Evolutionary conservation across 2,113 vertebrate genomes (phyloP).

Genomic region (Erpornis zantholeuca): DNA sequence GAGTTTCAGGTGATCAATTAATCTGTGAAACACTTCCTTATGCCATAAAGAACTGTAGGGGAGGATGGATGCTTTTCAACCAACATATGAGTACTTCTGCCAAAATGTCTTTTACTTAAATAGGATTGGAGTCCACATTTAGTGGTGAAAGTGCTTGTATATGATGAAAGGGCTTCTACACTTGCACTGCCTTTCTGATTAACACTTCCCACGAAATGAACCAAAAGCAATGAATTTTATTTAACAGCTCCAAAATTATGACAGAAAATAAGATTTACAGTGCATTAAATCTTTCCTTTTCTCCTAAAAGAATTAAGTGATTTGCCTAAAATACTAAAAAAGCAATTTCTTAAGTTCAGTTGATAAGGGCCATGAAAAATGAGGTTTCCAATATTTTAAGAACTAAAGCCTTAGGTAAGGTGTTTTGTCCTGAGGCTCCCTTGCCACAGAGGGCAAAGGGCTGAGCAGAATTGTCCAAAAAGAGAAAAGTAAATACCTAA

Average conservation of each 20-base stretch:
- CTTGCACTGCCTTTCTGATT: background rate
- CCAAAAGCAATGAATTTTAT: background rate
- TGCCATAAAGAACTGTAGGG: background rate
- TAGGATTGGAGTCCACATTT: background rate
- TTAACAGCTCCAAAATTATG: background rate
- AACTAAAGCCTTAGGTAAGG: background rate
- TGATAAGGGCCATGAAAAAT: background rate
- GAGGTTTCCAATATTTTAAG: background rate
- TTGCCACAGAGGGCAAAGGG: background rate
- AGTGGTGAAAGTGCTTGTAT: background rate
- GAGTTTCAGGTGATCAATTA: background rate
- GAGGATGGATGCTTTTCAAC: background rate
- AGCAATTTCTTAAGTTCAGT: background rate
- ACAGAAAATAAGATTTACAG: background rate
- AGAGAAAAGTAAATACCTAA: background rate
- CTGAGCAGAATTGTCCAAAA: background rate
- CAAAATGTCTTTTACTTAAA: conserved; percentile 31
- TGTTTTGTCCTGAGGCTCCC: background rate
- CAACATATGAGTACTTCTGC: background rate
- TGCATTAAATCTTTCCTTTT: background rate
- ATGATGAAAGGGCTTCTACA: background rate
- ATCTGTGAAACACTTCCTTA: background rate
- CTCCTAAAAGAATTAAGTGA: background rate
- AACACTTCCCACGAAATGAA: background rate
- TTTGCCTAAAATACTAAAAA: background rate